Conservation (phyloP, 2,797 vertebrate species). For the Dryobates pubescens region DNA sequence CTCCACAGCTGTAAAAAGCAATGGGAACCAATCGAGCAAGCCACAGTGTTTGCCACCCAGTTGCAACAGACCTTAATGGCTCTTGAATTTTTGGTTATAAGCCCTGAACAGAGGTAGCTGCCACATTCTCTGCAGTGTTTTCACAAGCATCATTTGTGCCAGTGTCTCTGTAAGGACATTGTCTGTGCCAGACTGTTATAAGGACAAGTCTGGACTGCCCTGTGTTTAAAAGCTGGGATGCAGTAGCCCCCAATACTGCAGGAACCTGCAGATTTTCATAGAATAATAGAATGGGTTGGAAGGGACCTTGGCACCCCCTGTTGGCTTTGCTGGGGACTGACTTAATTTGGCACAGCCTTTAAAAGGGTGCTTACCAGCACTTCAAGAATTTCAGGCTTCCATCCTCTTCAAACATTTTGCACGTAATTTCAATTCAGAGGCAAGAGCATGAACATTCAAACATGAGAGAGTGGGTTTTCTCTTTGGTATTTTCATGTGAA, state of each 20-base stretch:
- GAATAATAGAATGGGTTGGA: too few species aligned
- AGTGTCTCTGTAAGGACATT: not conserved
- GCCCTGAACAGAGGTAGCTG: not conserved
- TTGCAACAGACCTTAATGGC: not conserved
- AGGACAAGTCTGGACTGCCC: not conserved
- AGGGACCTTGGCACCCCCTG: too few species aligned
- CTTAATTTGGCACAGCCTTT: not conserved
- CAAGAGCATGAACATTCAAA: not conserved
- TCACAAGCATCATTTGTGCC: not conserved
- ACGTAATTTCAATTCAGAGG: not conserved
- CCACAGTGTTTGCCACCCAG: not conserved
- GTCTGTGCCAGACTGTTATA: not conserved
- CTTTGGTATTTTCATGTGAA: not conserved
- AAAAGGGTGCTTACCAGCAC: not conserved
- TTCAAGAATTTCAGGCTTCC: not conserved
- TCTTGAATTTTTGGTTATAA: not conserved
- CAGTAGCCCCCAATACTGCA: not conserved
- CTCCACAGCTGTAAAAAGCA: not conserved
- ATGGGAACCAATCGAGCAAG: not conserved
- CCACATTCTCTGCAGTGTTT: not conserved
- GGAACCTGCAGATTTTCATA: not conserved
- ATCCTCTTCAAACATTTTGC: not conserved
- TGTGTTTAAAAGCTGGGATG: not conserved
- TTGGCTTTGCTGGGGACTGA: too few species aligned
- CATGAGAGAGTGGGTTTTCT: not conserved